Base-by-base conservation (phyloP, 2,113 vertebrate species). In the Empidonax alnorum region DNA sequence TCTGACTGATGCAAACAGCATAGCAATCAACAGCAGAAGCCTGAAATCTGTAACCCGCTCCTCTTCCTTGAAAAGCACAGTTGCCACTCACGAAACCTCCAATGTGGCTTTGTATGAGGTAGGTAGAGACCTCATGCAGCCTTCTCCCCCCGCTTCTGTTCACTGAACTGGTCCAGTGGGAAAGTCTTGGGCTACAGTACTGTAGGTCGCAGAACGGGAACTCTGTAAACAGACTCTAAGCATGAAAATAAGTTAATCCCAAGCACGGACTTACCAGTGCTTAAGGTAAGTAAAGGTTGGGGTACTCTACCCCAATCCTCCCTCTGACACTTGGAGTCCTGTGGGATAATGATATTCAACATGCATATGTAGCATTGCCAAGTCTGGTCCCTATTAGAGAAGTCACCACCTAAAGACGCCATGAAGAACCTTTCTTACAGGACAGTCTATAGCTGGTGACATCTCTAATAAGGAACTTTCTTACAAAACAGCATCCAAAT, bases 101-200 rank as follows among this genome's bases (percentile, higher is more conserved):
- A 99, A 96, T 0, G 97, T 99, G 49, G 99, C 98, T 12, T 95
- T 99, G 55, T 98, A 98, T 55, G 98, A 99, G 98, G 99, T 99
- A 91, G 28, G 61, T 71, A 12, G 16, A 30, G 33, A 47, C 47
- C 9, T 85, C 0, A 1, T 21, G 27, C 11, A 77, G 21, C 25
- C 37, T 81, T 42, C 22, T 80, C 13, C 17, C 33, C 14, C 25
- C 1, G 0, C 31, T 84, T 31, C 20, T 27, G 12, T 35, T 71
- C 69, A 63, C 30, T n/a, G 47, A 65, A 22, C 14, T 79, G 37
- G 47, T 69, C 42, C 23, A 15, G 35, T 21, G 8, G 24, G 39
- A 27, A 85, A 22, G 11, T 14, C 8, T 82, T 76, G n/a, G 10
- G 18, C 28, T 50, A 35, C 12, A 37, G 41, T 30, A 12, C 5